phyloP scores from a whole-genome alignment of 2,888 invertebrate species.

The Crioceris asparagi region DNA sequence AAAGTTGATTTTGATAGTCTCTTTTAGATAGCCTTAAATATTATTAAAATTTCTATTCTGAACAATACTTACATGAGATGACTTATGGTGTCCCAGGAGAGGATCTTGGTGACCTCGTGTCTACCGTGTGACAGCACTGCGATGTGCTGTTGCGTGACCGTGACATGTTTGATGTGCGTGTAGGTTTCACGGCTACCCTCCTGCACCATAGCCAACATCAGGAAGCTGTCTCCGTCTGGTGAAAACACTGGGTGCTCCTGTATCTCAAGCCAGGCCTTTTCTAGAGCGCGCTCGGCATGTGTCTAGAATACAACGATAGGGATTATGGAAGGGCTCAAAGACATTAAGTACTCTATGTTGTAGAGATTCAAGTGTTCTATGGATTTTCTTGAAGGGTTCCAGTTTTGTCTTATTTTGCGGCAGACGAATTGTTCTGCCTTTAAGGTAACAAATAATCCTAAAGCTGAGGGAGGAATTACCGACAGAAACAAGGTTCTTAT shows the following conservation, averaged over 20 bases:
- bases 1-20: neutral
- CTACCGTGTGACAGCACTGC: conserved; percentile 78
- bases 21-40: neutral
- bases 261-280: conserved; percentile 77
- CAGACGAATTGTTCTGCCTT: too few relatives aligned
- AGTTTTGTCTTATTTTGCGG: too few relatives aligned
- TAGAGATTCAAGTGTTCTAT: too few relatives aligned
- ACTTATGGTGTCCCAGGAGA: conserved; percentile 75
- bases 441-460: too few relatives aligned
- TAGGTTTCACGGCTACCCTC: conserved; percentile 76
- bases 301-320: conserved; percentile 51
- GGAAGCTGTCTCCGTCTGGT: conserved; percentile 73
- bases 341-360: too few relatives aligned
- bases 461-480: too few relatives aligned
- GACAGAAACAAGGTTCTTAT: too few relatives aligned
- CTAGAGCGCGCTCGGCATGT: conserved; percentile 73
- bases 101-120: conserved; percentile 72
- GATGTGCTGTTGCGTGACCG: conserved; percentile 69
- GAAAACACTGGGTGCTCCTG: conserved; percentile 77
- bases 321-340: too few relatives aligned
- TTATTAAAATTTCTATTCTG: neutral
- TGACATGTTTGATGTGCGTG: conserved; percentile 82
- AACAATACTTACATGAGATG: conserved; percentile 59
- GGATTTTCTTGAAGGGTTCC: too few relatives aligned
- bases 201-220: conserved; percentile 70